Base-by-base conservation (phyloP, 2,113 vertebrate species). In the Aix galericulata region DNA sequence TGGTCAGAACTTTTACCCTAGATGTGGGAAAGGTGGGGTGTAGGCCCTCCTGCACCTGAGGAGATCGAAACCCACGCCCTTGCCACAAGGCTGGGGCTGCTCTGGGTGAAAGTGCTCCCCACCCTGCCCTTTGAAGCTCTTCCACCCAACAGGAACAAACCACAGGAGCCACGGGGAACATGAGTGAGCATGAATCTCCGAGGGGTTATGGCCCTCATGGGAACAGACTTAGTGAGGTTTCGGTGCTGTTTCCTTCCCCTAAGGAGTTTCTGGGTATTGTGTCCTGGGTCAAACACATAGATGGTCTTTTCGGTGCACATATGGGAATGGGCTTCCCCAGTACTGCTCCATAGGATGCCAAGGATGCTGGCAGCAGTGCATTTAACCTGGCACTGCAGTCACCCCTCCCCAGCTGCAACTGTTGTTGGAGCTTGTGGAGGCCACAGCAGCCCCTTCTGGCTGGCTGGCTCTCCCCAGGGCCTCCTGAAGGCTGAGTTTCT, bases 81-180 rank as follows among this genome's bases (percentile, higher is more conserved):
- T 15, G 4, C 89, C 84, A 91, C 6, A 20, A 95, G 68, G 67
- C 44, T 0, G 2, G 40, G 87, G 72, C 62, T 91, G 83, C 88
- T 92, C 71, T 95, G 63, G 94, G 95, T 95, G 95, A 96, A 97
- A 96, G 95, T 95, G 84, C 21, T 97, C 89, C 91, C 91, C 85
- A 94, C 91, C 91, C 94, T 95, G 40, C 11, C 48, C 84, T 97
- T 97, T 97, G 95, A 96, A 96, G 87, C 50, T 92, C 68, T 94
- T 96, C 92, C 86, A 96, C 64, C 75, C 74, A 84, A 42, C 56
- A 66, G 52, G 55, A 95, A n/a, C 74, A 72, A 93, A 91, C 67
- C 89, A 3, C 73, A 68, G 60, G 0, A 1, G 44, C 78, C 48
- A 38, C 15, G 32, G 22, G 66, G 87, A 93, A 67, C 84, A 48